These are phyloP conservation scores for Centruroides vittatus DNA, from an alignment of 1,140 invertebrate species.

Conservation along the genomic window DNA sequence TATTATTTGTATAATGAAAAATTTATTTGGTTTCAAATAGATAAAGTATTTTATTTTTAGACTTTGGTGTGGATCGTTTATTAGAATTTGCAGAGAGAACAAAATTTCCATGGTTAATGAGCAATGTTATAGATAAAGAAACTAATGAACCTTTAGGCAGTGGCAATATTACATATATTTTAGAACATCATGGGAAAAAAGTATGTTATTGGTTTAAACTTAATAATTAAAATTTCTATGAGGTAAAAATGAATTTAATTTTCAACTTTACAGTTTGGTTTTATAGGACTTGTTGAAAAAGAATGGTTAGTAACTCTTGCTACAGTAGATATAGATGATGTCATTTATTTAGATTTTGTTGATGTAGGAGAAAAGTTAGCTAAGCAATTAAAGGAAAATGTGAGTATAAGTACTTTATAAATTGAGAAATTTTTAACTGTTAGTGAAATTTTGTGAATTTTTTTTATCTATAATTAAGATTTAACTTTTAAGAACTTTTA, in stretches of 20 bases:
- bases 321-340: constrained; percentile 73
- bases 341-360: constrained; percentile 70
- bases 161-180: constrained; percentile 58
- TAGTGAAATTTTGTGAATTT: too few species aligned
- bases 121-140: constrained; percentile 77
- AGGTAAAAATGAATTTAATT: background rate
- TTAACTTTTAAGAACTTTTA: too few species aligned
- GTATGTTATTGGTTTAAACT: constrained; percentile 36
- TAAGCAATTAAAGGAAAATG: constrained; percentile 56
- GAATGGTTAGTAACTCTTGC: constrained; percentile 81
- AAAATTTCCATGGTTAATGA: constrained; percentile 80
- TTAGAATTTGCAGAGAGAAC: constrained; percentile 54
- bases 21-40: too few species aligned
- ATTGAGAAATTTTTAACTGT: too few species aligned
- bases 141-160: constrained; percentile 65
- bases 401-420: constrained; percentile 22
- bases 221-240: background rate
- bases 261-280: constrained; percentile 25
- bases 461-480: too few species aligned
- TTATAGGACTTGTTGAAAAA: constrained; percentile 64
- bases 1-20: too few species aligned
- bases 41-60: constrained; percentile 32
- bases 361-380: constrained; percentile 62
- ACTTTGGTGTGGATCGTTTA: constrained; percentile 79
- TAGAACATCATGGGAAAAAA: constrained; percentile 60